A percentile compares a stretch with the other conserved stretches of the same genome.
Conservation (phyloP, 2,797 vertebrate species). For the Rhinoraja longicauda region DNA sequence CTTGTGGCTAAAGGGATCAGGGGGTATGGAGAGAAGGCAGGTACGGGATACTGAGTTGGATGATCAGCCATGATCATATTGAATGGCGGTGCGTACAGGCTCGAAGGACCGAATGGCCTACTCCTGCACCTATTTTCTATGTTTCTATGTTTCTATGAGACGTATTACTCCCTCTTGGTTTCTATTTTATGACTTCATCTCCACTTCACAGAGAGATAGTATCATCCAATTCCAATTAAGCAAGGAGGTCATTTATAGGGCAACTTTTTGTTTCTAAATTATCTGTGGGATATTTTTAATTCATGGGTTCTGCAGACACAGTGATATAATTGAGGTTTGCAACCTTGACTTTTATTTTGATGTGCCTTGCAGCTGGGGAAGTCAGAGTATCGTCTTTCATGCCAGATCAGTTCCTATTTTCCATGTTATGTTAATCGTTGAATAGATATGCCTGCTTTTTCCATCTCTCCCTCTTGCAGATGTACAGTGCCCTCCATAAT, state of each 20-base stretch:
- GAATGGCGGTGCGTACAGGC: too few relatives aligned
- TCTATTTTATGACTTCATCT: background rate
- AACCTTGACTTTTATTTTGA: background rate
- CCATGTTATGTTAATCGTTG: background rate
- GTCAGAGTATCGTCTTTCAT: background rate
- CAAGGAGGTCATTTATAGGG: background rate
- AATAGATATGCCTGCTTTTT: background rate
- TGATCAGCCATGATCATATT: too few relatives aligned
- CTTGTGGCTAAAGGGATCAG: too few relatives aligned
- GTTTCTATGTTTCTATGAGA: too few relatives aligned
- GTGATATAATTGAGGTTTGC: constrained; percentile 17
- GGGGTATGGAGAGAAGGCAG: too few relatives aligned
- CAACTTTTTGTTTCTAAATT: background rate
- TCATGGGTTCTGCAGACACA: background rate
- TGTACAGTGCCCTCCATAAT: too few relatives aligned
- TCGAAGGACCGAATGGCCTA: too few relatives aligned
- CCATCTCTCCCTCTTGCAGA: background rate
- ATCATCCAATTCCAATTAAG: background rate
- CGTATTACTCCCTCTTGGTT: too few relatives aligned
- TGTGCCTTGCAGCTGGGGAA: background rate
- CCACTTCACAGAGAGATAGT: background rate
- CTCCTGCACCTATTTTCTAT: too few relatives aligned
- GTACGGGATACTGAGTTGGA: too few relatives aligned
- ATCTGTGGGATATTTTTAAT: background rate
- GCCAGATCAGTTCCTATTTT: background rate